A percentile compares a stretch with the other conserved stretches of the same genome.
These are phyloP conservation scores for Schizotus pectinicornis DNA, from an alignment of 2,888 invertebrate species.

Conservation along the genomic window DNA sequence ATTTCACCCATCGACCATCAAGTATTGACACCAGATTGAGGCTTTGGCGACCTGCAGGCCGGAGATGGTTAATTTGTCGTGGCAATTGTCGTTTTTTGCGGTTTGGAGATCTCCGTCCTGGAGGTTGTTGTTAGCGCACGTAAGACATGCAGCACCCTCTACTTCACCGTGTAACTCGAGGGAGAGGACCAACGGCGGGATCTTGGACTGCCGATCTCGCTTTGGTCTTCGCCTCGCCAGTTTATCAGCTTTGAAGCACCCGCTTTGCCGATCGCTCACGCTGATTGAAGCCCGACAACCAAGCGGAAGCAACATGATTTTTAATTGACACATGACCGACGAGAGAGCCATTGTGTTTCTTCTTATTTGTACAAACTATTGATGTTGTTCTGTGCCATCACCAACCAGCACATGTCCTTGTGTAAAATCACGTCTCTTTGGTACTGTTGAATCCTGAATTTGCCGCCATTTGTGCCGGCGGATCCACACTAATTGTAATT, in stretches of 20 bases:
- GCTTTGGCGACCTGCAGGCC: no score
- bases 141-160: conserved; percentile 36
- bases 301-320: neutral
- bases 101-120: neutral
- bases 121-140: conserved; percentile 5
- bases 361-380: no score
- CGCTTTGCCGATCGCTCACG: no score
- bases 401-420: neutral
- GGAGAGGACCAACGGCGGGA: conserved; percentile 20
- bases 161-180: conserved; percentile 14
- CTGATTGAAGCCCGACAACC: no score
- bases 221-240: conserved; percentile 1
- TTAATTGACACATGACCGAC: conserved; percentile 21
- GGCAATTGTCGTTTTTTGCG: no score
- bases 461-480: conserved; percentile 1
- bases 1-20: no score
- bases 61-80: no score
- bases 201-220: conserved; percentile 1
- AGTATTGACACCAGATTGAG: no score
- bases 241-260: neutral
- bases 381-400: no score
- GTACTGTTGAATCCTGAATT: neutral
- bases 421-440: neutral
- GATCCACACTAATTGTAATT: conserved; percentile 3
- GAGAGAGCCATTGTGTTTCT: neutral